Evolutionary conservation across 2,888 invertebrate genomes (phyloP).

Genomic region (Petrophora chlorosata): DNA sequence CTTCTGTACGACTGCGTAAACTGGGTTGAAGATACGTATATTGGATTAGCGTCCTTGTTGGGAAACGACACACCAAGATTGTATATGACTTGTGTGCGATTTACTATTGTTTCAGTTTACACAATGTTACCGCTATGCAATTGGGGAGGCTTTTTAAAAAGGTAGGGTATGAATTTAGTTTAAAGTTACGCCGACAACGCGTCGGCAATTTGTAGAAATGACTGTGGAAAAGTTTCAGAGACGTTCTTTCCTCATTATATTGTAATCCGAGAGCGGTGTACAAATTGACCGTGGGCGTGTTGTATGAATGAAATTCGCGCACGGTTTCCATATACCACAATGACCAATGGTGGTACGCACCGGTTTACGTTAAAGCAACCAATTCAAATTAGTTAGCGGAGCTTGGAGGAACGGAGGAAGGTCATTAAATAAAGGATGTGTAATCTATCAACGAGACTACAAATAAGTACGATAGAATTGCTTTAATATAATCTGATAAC

Average conservation of each 20-base stretch:
- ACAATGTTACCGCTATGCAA: background rate
- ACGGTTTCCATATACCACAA: constrained; percentile 42
- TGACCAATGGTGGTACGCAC: constrained; percentile 44
- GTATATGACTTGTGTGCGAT: background rate
- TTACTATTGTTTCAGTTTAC: background rate
- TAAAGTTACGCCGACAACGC: constrained; percentile 30
- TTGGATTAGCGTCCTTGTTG: constrained; percentile 10
- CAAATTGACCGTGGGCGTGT: constrained; percentile 71
- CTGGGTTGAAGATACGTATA: constrained; percentile 19
- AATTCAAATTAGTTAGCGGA: constrained; percentile 28
- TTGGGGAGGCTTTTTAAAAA: constrained; percentile 18
- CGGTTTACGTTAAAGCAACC: constrained; percentile 42
- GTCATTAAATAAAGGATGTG: constrained; percentile 6
- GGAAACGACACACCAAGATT: constrained; percentile 5
- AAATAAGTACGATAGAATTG: background rate
- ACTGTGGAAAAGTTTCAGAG: constrained; percentile 44
- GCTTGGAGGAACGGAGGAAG: constrained; percentile 24
- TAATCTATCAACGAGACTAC: background rate
- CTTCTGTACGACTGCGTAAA: constrained; percentile 24
- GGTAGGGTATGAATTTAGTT: constrained; percentile 29
- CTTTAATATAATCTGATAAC: too few species aligned
- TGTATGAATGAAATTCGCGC: constrained; percentile 70
- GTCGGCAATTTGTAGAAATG: constrained; percentile 40
- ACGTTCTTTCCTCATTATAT: constrained; percentile 63
- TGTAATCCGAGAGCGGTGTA: constrained; percentile 59